These are phyloP conservation scores for Malurus leucopterus DNA, from an alignment of 2,797 vertebrate species.

Conservation along the genomic window DNA sequence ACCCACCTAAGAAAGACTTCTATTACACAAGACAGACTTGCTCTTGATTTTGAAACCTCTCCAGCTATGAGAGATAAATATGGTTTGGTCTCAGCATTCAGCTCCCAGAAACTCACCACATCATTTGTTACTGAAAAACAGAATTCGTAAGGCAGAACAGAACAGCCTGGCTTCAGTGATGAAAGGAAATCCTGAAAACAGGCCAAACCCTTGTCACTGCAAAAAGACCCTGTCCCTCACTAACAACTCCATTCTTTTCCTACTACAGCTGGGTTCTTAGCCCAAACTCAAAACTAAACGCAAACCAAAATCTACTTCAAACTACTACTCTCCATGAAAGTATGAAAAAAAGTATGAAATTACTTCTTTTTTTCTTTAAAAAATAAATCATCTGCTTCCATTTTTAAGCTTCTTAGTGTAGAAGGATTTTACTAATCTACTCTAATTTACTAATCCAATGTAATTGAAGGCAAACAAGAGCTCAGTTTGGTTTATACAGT, in stretches of 20 bases:
- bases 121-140: not conserved
- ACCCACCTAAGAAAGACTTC: not conserved
- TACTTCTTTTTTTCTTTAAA: not conserved
- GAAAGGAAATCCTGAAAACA: not conserved
- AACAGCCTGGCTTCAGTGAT: not conserved
- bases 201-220: not conserved
- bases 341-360: not conserved
- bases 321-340: not conserved
- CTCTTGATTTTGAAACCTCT: not conserved
- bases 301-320: not conserved
- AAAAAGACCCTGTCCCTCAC: not conserved
- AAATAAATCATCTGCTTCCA: not conserved
- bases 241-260: not conserved
- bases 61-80: not conserved
- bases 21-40: not conserved
- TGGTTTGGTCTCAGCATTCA: not conserved
- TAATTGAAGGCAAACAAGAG: constrained; percentile 12
- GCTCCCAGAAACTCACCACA: not conserved
- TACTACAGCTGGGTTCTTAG: not conserved
- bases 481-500: not conserved
- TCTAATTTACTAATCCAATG: constrained; percentile 33
- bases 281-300: not conserved
- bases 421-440: constrained; percentile 12
- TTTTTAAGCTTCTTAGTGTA: constrained; percentile 25
- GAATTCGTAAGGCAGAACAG: not conserved